phyloP scores from a whole-genome alignment of 2,113 vertebrate genomes.

The Amphilophus citrinellus region DNA sequence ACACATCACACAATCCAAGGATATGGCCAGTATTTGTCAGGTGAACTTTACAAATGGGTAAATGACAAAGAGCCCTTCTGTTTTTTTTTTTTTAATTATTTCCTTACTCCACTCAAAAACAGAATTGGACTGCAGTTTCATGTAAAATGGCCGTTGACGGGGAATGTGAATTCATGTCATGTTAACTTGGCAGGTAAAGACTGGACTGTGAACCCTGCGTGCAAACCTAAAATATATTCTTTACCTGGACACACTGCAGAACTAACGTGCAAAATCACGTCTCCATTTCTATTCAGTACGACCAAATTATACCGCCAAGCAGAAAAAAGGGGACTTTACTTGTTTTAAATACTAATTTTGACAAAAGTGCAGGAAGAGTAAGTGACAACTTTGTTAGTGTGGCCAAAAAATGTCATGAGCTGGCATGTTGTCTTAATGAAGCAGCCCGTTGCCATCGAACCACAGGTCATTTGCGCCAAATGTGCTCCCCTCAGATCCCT shows the following conservation, averaged over 20 bases:
- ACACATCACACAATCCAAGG: conserved; percentile 36
- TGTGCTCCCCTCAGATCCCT: accelerated
- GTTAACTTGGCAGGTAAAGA: background rate
- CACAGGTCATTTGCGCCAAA: background rate
- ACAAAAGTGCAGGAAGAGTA: background rate
- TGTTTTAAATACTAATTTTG: background rate
- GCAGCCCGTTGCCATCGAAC: background rate
- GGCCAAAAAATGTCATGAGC: no score
- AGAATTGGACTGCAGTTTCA: background rate
- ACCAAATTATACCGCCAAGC: background rate
- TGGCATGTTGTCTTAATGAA: background rate
- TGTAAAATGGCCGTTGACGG: accelerated
- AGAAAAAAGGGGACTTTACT: accelerated
- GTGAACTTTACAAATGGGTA: conserved; percentile 9
- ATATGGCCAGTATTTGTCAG: conserved; percentile 34
- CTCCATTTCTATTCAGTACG: background rate
- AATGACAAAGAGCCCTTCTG: background rate
- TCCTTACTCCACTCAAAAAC: background rate
- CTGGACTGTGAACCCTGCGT: background rate
- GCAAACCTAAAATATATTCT: background rate
- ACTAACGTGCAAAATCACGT: background rate
- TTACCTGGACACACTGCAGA: background rate
- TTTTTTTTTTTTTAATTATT: conserved; percentile 22
- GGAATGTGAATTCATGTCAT: background rate
- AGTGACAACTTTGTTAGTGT: background rate